Percentiles rank a stretch among this genome's conserved stretches.
phyloP scores from a whole-genome alignment of 2,888 invertebrate species.

The Nomada hirtipes region DNA sequence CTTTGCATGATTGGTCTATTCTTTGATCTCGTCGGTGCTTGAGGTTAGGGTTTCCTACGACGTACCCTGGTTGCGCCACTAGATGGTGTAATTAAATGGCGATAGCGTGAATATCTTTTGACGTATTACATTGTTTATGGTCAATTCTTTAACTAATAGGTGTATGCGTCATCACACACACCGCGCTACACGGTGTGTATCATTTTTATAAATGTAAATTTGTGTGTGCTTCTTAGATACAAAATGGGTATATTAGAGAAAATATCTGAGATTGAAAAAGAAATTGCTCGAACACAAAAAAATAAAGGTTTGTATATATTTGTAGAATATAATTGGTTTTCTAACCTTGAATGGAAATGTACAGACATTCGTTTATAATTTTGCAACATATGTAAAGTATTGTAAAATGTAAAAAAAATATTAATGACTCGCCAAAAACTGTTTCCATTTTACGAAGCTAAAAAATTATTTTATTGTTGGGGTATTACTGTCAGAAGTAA shows the following conservation, averaged over 20 bases:
- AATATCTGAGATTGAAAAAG: conserved; percentile 99
- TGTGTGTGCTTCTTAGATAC: conserved; percentile 25
- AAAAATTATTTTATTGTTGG: neutral
- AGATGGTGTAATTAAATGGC: neutral
- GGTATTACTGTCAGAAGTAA: neutral
- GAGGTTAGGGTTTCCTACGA: too few relatives aligned
- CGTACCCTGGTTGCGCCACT: neutral
- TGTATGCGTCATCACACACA: conserved; percentile 19
- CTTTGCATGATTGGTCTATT: too few relatives aligned
- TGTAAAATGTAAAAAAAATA: neutral
- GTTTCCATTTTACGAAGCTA: neutral
- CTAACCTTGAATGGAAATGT: conserved; percentile 40
- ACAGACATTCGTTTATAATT: conserved; percentile 17
- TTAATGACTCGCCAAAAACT: neutral
- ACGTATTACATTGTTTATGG: conserved; percentile 22
- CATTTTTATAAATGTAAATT: conserved; percentile 53
- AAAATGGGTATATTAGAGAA: conserved; percentile 99
- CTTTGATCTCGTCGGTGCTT: too few relatives aligned
- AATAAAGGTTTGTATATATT: conserved; percentile 93
- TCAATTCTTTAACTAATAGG: conserved; percentile 13
- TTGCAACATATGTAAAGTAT: conserved; percentile 24
- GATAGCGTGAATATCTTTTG: neutral
- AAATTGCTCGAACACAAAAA: conserved; percentile 99
- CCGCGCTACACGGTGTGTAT: conserved; percentile 20
- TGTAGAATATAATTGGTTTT: conserved; percentile 28